Evolutionary conservation across 92 coral and sea anemone species (phyloP).

Genomic region (Pocillopora grandis): DNA sequence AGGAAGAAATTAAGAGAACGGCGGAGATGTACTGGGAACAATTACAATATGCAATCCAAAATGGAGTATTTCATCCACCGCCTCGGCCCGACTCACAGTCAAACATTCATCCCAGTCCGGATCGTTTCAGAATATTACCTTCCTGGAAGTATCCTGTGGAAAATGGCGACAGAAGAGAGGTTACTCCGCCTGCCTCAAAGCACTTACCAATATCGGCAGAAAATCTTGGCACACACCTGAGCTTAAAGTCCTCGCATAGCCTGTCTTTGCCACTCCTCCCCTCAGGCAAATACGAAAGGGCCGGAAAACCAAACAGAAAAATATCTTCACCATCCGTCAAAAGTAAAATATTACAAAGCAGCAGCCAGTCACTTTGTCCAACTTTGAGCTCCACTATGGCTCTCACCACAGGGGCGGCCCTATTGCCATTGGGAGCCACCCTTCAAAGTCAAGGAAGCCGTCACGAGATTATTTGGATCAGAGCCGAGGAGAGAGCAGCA

Average conservation of each 20-base stretch:
- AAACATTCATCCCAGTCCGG: background rate
- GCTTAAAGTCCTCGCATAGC: background rate
- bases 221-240: background rate
- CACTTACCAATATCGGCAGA: background rate
- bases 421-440: slow-evolving; percentile 34
- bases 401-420: slow-evolving; percentile 26
- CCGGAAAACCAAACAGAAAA: background rate
- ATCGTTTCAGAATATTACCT: background rate
- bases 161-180: slow-evolving; percentile 17
- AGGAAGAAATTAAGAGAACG: slow-evolving; percentile 7
- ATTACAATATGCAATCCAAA: slow-evolving; percentile 14
- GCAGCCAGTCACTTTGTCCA: background rate
- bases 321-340: background rate
- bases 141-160: slow-evolving; percentile 23
- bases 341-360: background rate
- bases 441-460: slow-evolving; percentile 23
- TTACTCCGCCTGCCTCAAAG: background rate
- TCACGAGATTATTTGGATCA: slow-evolving; percentile 25
- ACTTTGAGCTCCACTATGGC: slow-evolving; percentile 24
- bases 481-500: slow-evolving; percentile 25
- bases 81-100: slow-evolving; percentile 1
- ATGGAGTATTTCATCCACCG: slow-evolving; percentile 11
- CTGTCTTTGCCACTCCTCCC: slow-evolving; percentile 23
- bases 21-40: slow-evolving; percentile 38
- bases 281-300: background rate